Base-by-base conservation (phyloP, 2,113 vertebrate species). In the Antennarius striatus region DNA sequence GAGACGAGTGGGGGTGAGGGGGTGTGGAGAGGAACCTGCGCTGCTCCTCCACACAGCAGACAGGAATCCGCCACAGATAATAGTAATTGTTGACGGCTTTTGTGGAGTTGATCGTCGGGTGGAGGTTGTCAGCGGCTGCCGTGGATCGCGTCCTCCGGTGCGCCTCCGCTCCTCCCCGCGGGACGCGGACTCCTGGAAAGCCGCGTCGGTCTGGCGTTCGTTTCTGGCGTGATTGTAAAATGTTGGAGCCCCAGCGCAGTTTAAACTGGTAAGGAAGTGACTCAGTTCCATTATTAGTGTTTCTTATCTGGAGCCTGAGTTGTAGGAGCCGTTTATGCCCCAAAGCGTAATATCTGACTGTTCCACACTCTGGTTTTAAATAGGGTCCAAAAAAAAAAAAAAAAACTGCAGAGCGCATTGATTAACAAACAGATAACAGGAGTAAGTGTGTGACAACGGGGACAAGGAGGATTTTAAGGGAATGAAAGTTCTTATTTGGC, bases 181-280 rank as follows among this genome's bases (percentile, higher is more conserved):
- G 80, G 72, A 86, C 80, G 68, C 71, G 75, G 74, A 83, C 74
- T 86, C 75, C 81, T 56, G 69, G 61, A 73, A 60, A 80, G 60
- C 71, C 76, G 64, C 74, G 63, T 64, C 72, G 65, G 58, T 78
- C 47, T 39, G 58, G 63, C 50, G 36, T 5, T 56, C 29, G 32
- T 36, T 28, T 15, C 22, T 55, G 57, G 51, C 51, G 45, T 15
- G 13, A 5, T 14, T 50, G 10, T 69, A 49, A 49, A 29, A 39
- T 73, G 77, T 69, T 32, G 55, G 52, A 68, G 70, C 80, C 53
- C 53, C 64, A 45, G 45, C 73, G 53, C 39, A 73, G 73, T 79
- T 69, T 63, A 11, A 75, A 76, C 79, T 68, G 84, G 79, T 88
- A 82, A 89, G 87, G 81, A 90, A 82, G 84, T 86, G 74, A 48